phyloP scores from a whole-genome alignment of 2,797 vertebrate species.

The Enteromius radiatus region DNA sequence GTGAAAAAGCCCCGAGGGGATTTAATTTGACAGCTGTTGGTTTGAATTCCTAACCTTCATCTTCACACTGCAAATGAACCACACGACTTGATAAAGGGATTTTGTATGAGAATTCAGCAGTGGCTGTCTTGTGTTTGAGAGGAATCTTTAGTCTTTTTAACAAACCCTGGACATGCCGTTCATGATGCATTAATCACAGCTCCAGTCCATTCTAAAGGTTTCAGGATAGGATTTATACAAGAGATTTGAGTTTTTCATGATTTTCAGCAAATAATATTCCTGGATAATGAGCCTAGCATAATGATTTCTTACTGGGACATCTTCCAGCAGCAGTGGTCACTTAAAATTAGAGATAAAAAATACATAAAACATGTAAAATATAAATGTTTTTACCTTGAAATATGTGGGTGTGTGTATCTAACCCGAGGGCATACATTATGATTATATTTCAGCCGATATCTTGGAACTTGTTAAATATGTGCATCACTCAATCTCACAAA shows the following conservation, averaged over 20 bases:
- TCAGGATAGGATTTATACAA: neutral
- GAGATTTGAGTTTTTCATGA: neutral
- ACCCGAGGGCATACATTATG: neutral
- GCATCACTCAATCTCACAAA: neutral
- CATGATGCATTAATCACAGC: neutral
- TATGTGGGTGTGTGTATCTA: neutral
- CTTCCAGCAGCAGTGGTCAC: conserved; percentile 16
- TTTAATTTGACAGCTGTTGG: conserved; percentile 28
- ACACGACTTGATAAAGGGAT: neutral
- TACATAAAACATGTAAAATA: conserved; percentile 15
- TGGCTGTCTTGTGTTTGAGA: neutral
- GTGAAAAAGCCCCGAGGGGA: conserved; percentile 1
- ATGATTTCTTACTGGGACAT: neutral
- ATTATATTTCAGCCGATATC: neutral
- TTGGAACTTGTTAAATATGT: neutral
- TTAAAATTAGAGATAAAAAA: conserved; percentile 13
- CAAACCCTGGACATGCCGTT: neutral
- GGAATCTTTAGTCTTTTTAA: neutral
- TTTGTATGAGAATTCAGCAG: neutral
- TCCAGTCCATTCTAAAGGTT: neutral
- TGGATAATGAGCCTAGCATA: neutral
- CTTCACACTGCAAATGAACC: conserved; percentile 23
- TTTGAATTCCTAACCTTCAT: conserved; percentile 18
- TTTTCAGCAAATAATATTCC: neutral
- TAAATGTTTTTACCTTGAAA: conserved; percentile 39